A percentile compares a stretch with the other conserved stretches of the same genome.
Evolutionary conservation across 2,797 vertebrate genomes (phyloP).

Genomic region (Malacoraja senta): DNA sequence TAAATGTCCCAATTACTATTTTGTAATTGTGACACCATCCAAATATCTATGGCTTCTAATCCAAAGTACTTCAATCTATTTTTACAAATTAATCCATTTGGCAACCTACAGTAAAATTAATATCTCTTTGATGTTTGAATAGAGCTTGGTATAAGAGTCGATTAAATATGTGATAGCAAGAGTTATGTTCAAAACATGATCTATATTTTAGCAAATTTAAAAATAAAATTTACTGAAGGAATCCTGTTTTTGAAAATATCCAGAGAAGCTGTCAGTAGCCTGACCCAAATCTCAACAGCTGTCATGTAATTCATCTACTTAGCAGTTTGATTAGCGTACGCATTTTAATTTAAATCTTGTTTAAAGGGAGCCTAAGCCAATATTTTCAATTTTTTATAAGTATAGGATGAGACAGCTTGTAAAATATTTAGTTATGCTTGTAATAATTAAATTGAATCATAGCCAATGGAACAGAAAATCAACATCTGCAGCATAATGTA

Average conservation of each 20-base stretch:
- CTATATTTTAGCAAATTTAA: neutral
- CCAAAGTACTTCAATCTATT: neutral
- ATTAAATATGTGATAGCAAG: neutral
- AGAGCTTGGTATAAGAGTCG: neutral
- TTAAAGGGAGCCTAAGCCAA: slow-evolving; percentile 22
- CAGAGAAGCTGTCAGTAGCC: neutral
- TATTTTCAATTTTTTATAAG: slow-evolving; percentile 36
- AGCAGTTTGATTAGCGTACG: slow-evolving; percentile 32
- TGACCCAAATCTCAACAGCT: neutral
- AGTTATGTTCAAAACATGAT: neutral
- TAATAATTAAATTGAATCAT: slow-evolving; percentile 38
- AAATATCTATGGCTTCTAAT: neutral
- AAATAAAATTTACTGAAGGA: neutral
- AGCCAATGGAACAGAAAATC: slow-evolving; percentile 23
- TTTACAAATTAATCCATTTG: neutral
- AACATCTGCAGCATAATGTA: slow-evolving; percentile 21
- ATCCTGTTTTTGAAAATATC: neutral
- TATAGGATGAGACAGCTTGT: slow-evolving; percentile 27
- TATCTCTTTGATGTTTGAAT: neutral
- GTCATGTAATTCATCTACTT: slow-evolving; percentile 8
- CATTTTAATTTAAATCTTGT: slow-evolving; percentile 32
- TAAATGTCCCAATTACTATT: neutral
- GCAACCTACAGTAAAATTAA: neutral
- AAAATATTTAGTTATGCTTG: slow-evolving; percentile 36
- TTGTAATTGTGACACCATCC: neutral